These are phyloP conservation scores for Doryteuthis pealeii DNA, from an alignment of 1,140 invertebrate species.

Conservation along the genomic window DNA sequence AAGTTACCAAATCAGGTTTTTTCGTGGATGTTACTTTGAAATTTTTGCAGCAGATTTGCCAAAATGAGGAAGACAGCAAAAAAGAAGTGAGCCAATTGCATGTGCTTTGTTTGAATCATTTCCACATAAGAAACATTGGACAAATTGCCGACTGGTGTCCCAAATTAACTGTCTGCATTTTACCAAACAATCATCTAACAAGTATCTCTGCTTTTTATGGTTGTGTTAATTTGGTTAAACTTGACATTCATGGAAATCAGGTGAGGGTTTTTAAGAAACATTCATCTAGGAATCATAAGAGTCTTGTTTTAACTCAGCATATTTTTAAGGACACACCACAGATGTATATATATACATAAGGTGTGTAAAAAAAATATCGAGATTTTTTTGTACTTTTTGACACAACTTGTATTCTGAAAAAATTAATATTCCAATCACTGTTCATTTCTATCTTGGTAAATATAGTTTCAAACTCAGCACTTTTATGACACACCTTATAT, in stretches of 20 bases:
- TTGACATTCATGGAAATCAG: constrained; percentile 58
- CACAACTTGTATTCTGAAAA: too few species aligned
- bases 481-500: too few species aligned
- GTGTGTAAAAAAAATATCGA: too few species aligned
- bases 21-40: not conserved
- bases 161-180: constrained; percentile 49
- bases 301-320: not conserved
- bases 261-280: constrained; percentile 27
- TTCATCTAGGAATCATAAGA: not conserved
- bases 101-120: not conserved
- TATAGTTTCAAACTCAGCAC: too few species aligned
- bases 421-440: too few species aligned
- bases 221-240: constrained; percentile 52
- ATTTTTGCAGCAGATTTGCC: not conserved
- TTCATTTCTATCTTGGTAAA: too few species aligned
- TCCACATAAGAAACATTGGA: constrained; percentile 49
- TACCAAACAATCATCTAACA: constrained; percentile 54
- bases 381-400: too few species aligned
- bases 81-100: not conserved
- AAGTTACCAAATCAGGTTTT: not conserved
- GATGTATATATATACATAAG: not conserved
- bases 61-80: not conserved
- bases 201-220: constrained; percentile 48
- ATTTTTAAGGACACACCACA: not conserved
- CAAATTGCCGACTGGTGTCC: constrained; percentile 42